Percentiles rank a stretch among this genome's conserved stretches.
phyloP scores from a whole-genome alignment of 2,113 vertebrate species.

The Podarcis cretensis region DNA sequence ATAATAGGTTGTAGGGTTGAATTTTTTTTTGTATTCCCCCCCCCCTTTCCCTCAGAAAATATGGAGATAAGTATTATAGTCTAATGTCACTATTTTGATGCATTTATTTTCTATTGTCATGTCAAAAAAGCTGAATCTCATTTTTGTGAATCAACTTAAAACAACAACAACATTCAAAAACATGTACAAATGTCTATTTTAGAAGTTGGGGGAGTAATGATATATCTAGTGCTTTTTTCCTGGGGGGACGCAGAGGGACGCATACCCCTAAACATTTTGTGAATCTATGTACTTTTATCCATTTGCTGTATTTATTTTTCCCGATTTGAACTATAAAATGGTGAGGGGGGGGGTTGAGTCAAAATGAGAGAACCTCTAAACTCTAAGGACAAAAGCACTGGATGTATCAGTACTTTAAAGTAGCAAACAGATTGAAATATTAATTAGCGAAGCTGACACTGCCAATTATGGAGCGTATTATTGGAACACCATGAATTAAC shows the following conservation, averaged over 20 bases:
- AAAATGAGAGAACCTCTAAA: too few relatives aligned
- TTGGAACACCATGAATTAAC: neutral
- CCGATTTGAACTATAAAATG: too few relatives aligned
- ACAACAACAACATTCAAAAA: neutral
- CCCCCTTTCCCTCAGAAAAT: slow-evolving; percentile 9
- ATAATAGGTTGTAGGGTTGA: neutral
- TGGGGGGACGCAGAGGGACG: too few relatives aligned
- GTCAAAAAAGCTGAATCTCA: neutral
- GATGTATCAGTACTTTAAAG: neutral
- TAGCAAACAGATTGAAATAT: neutral
- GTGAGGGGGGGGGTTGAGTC: too few relatives aligned
- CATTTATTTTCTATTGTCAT: neutral
- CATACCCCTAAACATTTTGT: too few relatives aligned
- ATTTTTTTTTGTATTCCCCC: slow-evolving; percentile 26
- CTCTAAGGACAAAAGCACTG: too few relatives aligned
- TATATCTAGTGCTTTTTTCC: too few relatives aligned
- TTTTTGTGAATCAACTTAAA: neutral
- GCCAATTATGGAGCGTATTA: neutral
- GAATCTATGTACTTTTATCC: too few relatives aligned
- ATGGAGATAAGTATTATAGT: rapidly evolving
- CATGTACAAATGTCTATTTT: neutral
- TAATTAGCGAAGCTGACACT: neutral
- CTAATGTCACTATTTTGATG: neutral
- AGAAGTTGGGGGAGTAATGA: neutral
- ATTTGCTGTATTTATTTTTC: too few relatives aligned